These are phyloP conservation scores for Morinoia aosen DNA, from an alignment of 2,888 invertebrate species.

Conservation along the genomic window DNA sequence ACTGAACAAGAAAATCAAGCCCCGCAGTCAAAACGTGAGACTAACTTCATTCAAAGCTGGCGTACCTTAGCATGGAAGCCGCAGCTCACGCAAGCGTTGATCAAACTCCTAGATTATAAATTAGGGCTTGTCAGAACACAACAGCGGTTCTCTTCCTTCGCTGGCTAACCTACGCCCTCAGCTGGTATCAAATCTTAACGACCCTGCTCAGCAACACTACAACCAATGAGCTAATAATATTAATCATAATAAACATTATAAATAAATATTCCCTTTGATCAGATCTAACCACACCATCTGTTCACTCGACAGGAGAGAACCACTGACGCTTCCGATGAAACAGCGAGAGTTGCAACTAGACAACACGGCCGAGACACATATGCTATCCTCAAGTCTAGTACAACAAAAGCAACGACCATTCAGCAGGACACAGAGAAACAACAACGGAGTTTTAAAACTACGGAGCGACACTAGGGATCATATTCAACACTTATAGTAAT, in stretches of 20 bases:
- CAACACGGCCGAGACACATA: not conserved
- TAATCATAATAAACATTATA: not conserved
- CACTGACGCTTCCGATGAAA: not conserved
- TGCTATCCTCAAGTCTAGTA: constrained; percentile 4
- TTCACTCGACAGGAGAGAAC: not conserved
- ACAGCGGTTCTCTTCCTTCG: not conserved
- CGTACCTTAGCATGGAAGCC: not conserved
- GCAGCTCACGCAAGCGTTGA: not conserved
- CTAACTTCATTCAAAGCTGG: not conserved
- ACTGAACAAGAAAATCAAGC: not conserved
- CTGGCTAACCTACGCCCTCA: not conserved
- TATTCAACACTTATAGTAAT: not conserved
- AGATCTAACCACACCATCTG: not conserved
- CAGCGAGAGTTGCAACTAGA: not conserved
- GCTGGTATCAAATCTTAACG: no score
- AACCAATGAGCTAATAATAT: not conserved
- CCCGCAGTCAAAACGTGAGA: not conserved
- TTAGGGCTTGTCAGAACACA: not conserved
- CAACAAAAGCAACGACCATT: constrained; percentile 17
- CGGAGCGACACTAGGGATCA: constrained; percentile 17
- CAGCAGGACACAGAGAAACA: constrained; percentile 12
- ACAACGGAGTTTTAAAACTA: not conserved
- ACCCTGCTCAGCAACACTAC: not conserved
- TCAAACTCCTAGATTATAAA: not conserved
- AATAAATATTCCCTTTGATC: not conserved